A percentile compares a stretch with the other conserved stretches of the same genome.
Conservation (phyloP, 2,113 vertebrate genomes). For the Corythaeola cristata region DNA sequence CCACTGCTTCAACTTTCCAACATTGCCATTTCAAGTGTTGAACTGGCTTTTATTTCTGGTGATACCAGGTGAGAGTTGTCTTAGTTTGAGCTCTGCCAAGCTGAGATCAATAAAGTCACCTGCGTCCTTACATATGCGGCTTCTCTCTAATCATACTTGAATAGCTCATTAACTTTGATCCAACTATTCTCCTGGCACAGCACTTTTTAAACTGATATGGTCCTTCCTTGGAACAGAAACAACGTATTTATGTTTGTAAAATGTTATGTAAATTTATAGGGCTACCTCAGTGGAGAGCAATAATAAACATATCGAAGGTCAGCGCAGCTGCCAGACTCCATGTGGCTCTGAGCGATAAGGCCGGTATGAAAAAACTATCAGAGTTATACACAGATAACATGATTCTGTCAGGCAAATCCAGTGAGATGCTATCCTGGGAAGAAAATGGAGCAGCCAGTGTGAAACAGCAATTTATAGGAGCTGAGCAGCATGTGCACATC, state of each 20-base stretch:
- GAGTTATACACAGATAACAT: neutral
- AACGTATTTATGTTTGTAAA: neutral
- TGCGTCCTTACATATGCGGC: neutral
- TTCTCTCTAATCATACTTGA: neutral
- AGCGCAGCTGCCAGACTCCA: fast-evolving
- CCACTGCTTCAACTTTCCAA: neutral
- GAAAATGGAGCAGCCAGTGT: neutral
- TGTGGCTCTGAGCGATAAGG: neutral
- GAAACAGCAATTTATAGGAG: neutral
- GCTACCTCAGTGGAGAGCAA: neutral
- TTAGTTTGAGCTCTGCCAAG: neutral
- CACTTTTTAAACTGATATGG: neutral
- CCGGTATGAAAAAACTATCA: neutral
- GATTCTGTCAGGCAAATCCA: neutral
- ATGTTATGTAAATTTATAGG: neutral
- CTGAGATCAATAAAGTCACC: neutral
- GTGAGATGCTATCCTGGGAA: neutral
- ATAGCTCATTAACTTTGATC: neutral
- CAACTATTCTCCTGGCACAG: neutral
- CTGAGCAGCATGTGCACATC: neutral
- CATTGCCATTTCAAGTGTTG: neutral
- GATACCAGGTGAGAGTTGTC: neutral
- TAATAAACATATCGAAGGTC: neutral
- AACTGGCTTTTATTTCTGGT: neutral
- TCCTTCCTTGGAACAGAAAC: neutral